These are phyloP conservation scores for Phortica okadai DNA, from an alignment of 2,888 invertebrate genomes.

Conservation along the genomic window DNA sequence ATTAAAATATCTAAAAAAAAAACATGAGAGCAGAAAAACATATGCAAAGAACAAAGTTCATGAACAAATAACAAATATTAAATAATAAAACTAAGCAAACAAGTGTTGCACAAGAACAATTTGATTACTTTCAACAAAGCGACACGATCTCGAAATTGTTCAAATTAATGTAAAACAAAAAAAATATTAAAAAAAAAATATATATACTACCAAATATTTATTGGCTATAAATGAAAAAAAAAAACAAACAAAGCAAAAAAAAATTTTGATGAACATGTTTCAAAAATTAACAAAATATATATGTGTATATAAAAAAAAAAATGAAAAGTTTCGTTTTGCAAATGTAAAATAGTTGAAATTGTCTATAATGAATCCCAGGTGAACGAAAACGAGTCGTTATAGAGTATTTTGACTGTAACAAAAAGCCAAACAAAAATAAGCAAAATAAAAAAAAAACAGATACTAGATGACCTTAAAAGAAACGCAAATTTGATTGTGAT, in stretches of 20 bases:
- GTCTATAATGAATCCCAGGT: too few relatives aligned
- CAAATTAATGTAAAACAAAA: background rate
- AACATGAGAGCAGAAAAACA: slow-evolving; percentile 49
- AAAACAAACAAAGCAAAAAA: slow-evolving; percentile 34
- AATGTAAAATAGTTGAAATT: too few relatives aligned
- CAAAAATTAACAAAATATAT: background rate
- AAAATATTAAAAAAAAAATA: background rate
- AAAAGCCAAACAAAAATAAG: slow-evolving; percentile 9
- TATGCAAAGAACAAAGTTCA: slow-evolving; percentile 67
- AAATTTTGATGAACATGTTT: too few relatives aligned
- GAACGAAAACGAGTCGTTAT: too few relatives aligned
- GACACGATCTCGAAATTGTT: background rate
- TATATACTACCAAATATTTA: slow-evolving; percentile 10
- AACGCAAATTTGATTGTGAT: slow-evolving; percentile 23
- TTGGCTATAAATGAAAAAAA: slow-evolving; percentile 45
- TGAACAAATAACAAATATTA: slow-evolving; percentile 42
- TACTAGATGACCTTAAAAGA: slow-evolving; percentile 20
- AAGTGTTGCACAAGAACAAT: slow-evolving; percentile 17
- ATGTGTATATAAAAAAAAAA: too few relatives aligned
- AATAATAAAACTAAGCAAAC: slow-evolving; percentile 34
- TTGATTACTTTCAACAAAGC: background rate
- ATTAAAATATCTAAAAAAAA: slow-evolving; percentile 39
- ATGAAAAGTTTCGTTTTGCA: too few relatives aligned
- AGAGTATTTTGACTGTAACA: background rate
- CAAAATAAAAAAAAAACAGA: background rate